A percentile compares a stretch with the other conserved stretches of the same genome.
Evolutionary conservation across 2,888 invertebrate genomes (phyloP).

Genomic region (Melanotus villosus): DNA sequence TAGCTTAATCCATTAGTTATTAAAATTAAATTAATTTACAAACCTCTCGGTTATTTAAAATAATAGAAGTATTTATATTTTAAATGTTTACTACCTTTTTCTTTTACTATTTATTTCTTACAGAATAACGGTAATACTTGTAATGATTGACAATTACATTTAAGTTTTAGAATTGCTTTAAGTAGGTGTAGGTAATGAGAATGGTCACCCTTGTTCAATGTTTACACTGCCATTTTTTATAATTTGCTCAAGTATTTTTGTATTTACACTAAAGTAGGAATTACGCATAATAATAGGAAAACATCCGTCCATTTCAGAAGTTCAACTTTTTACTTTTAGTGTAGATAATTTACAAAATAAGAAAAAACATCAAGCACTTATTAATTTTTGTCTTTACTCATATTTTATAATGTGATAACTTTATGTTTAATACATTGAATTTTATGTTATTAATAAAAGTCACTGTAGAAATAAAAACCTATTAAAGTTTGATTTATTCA

Average conservation of each 20-base stretch:
- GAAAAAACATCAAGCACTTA: not conserved
- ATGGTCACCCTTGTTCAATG: conserved; percentile 29
- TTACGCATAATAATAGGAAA: not conserved
- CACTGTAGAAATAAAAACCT: conserved; percentile 19
- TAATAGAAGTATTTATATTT: no score
- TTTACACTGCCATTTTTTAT: conserved; percentile 46
- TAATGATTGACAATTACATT: no score
- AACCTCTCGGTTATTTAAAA: no score
- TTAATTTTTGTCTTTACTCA: not conserved
- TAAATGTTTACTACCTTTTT: no score
- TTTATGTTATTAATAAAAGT: not conserved
- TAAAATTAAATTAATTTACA: not conserved
- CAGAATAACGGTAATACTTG: no score
- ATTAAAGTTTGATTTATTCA: no score
- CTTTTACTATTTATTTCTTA: no score
- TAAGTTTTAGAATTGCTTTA: conserved; percentile 2
- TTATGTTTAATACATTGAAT: not conserved
- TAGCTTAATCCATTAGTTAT: no score
- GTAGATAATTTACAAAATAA: not conserved
- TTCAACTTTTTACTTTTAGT: not conserved
- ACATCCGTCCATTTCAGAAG: conserved; percentile 1
- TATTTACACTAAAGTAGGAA: conserved; percentile 24
- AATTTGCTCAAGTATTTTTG: conserved; percentile 43
- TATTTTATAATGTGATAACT: conserved; percentile 6
- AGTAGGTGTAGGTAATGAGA: not conserved